Percentiles rank a stretch among this genome's conserved stretches.
Conservation (phyloP, 2,888 invertebrate genomes). For the Lypha dubia region DNA sequence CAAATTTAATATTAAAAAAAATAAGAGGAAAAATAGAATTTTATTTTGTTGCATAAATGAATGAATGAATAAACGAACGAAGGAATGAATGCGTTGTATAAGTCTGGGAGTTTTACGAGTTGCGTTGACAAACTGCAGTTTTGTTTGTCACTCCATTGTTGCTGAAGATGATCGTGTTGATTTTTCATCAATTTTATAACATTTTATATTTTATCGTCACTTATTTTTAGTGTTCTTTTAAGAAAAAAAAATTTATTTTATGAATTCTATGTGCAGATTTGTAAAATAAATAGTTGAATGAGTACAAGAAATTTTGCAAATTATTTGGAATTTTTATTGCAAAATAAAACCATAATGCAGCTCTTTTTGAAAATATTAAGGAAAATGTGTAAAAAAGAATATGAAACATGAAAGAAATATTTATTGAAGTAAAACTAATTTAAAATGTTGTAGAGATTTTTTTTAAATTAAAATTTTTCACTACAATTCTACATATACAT, state of each 20-base stretch:
- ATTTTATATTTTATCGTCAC: slow-evolving; percentile 18
- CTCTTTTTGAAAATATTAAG: neutral
- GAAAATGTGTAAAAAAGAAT: neutral
- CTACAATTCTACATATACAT: too few relatives aligned
- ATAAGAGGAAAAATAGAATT: neutral
- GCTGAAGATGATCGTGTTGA: slow-evolving; percentile 8
- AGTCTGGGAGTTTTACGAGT: slow-evolving; percentile 23
- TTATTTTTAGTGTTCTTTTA: slow-evolving; percentile 16
- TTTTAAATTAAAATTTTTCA: neutral
- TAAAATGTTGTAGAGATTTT: neutral
- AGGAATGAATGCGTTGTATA: too few relatives aligned
- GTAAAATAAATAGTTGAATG: neutral
- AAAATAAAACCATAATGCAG: neutral
- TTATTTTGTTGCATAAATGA: slow-evolving; percentile 20
- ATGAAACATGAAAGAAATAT: neutral
- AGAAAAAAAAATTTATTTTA: slow-evolving; percentile 26
- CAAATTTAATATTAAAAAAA: slow-evolving; percentile 20
- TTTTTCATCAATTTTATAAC: slow-evolving; percentile 21
- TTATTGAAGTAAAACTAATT: neutral
- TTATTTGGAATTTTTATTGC: slow-evolving; percentile 3
- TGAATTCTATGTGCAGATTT: slow-evolving; percentile 6
- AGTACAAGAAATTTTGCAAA: slow-evolving; percentile 4
- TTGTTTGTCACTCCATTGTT: neutral
- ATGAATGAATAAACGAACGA: slow-evolving; percentile 5
- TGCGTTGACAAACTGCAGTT: slow-evolving; percentile 32